These are phyloP conservation scores for Phyllostomus discolor DNA, from an alignment of 2,113 vertebrate species.

Conservation along the genomic window DNA sequence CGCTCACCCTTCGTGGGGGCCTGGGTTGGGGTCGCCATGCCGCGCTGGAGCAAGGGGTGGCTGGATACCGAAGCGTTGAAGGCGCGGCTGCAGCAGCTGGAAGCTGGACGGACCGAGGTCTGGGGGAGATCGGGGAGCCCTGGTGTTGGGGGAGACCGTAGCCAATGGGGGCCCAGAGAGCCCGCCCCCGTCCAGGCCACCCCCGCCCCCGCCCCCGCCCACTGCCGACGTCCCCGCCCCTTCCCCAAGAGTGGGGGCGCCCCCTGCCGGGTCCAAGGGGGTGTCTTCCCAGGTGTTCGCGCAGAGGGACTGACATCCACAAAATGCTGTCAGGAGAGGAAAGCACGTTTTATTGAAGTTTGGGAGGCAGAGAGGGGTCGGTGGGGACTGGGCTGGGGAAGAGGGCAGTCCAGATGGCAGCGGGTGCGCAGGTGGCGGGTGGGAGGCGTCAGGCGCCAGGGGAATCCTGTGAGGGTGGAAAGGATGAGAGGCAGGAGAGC, in stretches of 20 bases:
- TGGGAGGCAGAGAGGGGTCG: not conserved
- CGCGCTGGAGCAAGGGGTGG: slow-evolving; percentile 46
- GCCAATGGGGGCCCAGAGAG: slow-evolving; percentile 72
- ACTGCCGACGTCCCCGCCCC: slow-evolving; percentile 64
- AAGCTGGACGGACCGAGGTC: slow-evolving; percentile 44
- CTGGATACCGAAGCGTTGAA: slow-evolving; percentile 23
- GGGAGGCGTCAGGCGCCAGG: not conserved
- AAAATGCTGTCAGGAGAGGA: not conserved
- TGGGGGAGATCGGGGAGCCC: slow-evolving; percentile 49
- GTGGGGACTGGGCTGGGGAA: not conserved
- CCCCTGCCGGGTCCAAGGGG: slow-evolving; percentile 50
- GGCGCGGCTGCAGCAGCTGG: slow-evolving; percentile 67
- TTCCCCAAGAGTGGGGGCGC: slow-evolving; percentile 66
- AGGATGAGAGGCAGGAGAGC: not conserved
- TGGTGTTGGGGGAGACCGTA: slow-evolving; percentile 57
- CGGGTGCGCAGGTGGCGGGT: not conserved
- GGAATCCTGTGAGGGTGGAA: slow-evolving; percentile 4
- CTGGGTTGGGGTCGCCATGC: slow-evolving; percentile 72
- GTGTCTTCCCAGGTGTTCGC: not conserved
- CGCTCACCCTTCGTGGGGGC: slow-evolving; percentile 65
- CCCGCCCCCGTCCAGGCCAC: slow-evolving; percentile 55
- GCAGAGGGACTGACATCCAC: slow-evolving; percentile 12
- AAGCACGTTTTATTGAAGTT: slow-evolving; percentile 63
- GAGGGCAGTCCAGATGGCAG: not conserved
- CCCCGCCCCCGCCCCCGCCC: slow-evolving; percentile 68